Evolutionary conservation across 37 sponge, comb jelly and placozoan species (phyloP), one percentile per base, ranked within the genome.

Genomic region (Halichondria panicea): DNA sequence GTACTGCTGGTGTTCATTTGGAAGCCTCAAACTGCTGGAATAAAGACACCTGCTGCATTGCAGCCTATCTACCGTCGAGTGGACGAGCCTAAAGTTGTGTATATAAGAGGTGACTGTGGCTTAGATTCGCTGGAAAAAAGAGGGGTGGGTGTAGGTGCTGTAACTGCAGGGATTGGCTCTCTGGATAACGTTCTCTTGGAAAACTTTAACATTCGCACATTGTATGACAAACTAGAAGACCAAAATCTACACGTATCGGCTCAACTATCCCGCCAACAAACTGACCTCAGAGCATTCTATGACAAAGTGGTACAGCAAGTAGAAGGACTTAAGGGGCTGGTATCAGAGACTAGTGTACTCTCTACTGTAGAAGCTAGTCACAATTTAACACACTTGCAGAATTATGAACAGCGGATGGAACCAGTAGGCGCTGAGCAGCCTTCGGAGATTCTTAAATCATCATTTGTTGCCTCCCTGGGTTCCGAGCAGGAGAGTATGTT

Each of bases 151-250:
- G 66, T 65, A n/a, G 66, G 41, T n/a, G 41, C 41, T 33, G 12
- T 27, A n/a, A 8, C 9, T 9, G 7, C 30, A n/a, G n/a, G 22
- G 30, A 12, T 18, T n/a, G 41, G 22, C 39, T 7, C 38, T 9
- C 4, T 7, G 39, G 40, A 33, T 12, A 59, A 59, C 24, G 30
- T 65, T 35, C 13, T n/a, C 9, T 33, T 65, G n/a, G 66, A 65
- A 65, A 65, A 65, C 22, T 65, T 65, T 22, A 65, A 65, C 22
- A 40, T 65, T 9, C 30, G 22, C 6, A 65, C 66, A 35, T 65
- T 65, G 6, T 65, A 65, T 35, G 66, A 65, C n/a, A 65, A 65
- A 22, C 41, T 65, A n/a, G 66, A 65, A 65, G 66, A 65, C n/a
- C 66, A 65, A 65, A 65, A 30, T 36, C 40, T 65, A 9, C 66